A percentile compares a stretch with the other conserved stretches of the same genome.
Conservation (phyloP, 2,113 vertebrate species). For the Emydura subglobosa region DNA sequence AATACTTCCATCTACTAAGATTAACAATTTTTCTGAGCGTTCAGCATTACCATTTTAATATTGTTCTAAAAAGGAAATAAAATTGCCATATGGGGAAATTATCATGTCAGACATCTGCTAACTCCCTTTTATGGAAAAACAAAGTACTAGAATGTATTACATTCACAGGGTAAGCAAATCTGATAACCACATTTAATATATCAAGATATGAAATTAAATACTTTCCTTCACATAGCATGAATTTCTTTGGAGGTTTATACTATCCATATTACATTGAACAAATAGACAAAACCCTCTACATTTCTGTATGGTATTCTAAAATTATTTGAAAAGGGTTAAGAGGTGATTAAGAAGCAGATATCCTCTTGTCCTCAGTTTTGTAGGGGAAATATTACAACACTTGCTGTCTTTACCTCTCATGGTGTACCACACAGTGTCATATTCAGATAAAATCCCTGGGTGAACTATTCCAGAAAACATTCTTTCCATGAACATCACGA, state of each 20-base stretch:
- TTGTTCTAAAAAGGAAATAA: slow-evolving; percentile 11
- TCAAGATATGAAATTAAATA: neutral
- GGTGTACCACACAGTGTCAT: neutral
- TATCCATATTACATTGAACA: neutral
- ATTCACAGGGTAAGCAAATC: neutral
- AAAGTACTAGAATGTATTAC: neutral
- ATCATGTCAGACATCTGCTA: slow-evolving; percentile 35
- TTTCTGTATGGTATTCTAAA: neutral
- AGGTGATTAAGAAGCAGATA: neutral
- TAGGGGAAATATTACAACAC: neutral
- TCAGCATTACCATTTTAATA: slow-evolving; percentile 19
- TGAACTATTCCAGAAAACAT: neutral
- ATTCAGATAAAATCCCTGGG: neutral
- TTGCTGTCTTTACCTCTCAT: neutral
- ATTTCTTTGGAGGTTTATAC: neutral
- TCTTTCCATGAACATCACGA: neutral
- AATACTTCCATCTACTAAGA: slow-evolving; percentile 13
- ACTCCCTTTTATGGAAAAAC: slow-evolving; percentile 6
- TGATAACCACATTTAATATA: slow-evolving; percentile 2
- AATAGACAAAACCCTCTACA: neutral
- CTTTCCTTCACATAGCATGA: neutral
- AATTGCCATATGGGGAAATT: slow-evolving; percentile 35
- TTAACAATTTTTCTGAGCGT: neutral
- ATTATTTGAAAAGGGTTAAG: neutral
- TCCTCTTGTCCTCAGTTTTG: neutral